Base-by-base conservation (phyloP, 2,888 invertebrate genomes). In the Lasioglossum marginatum region DNA sequence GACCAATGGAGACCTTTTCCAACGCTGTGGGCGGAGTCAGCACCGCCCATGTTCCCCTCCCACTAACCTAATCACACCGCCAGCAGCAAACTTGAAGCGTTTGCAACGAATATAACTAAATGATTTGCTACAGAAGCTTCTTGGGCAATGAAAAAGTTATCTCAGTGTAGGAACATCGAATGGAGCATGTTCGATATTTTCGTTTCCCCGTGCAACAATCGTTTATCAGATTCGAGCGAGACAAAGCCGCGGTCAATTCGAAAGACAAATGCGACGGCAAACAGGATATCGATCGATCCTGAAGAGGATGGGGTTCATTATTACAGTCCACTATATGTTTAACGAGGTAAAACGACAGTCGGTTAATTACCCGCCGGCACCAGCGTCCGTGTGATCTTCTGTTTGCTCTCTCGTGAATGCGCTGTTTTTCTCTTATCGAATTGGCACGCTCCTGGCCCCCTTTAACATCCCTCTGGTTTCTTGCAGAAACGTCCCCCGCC, bases 261-360 rank as follows among this genome's bases (percentile, higher is more conserved):
- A 43, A n/a, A 60, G 79, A 74, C 77, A 83, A 68, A 81, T 81
- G 70, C 52, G 14, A 40, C 60, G n/a, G 72, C 57, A 77, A 84
- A 86, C 68, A 71, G 63, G 79, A 60, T 82, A 77, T 70, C 72
- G 78, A 82, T 77, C 82, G 81, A 87, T 81, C 75, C 79, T 48
- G 73, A 79, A 60, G 72, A 60, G 63, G 77, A 83, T 70, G 72
- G 72, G 74, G 81, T 73, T 83, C 85, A 74, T 88, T 90, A 89
- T 85, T 74, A 52, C 75, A 70, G 60, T 34, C 81, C 82, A 68
- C 82, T 89, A 89, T 89, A 89, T 86, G 85, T 88, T 88, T 82
- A 85, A 88, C 81, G 82, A 78, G 80, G 77, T 85, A 75, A 85
- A 87, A 72, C 73, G 72, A 48, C 75, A 81, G 82, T 75, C 81